Conservation (phyloP, 2,888 invertebrate genomes). For the Andrena praecox region DNA sequence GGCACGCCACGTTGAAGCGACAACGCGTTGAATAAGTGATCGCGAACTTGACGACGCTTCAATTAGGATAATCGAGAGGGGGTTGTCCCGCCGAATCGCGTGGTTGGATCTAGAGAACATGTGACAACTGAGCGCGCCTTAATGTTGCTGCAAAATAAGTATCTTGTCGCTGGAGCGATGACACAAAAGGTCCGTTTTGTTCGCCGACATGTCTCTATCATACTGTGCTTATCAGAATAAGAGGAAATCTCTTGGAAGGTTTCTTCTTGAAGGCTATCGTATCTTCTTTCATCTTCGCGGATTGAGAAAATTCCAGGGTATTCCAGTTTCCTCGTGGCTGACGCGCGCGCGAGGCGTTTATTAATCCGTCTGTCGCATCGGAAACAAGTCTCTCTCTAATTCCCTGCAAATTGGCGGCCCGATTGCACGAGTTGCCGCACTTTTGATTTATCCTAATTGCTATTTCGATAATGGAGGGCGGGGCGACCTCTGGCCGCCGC, state of each 20-base stretch:
- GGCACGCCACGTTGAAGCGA: slow-evolving; percentile 39
- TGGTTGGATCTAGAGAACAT: not conserved
- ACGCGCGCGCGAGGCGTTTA: slow-evolving; percentile 25
- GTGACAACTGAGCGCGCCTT: not conserved
- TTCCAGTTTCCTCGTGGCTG: not conserved
- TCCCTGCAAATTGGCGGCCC: slow-evolving; percentile 73
- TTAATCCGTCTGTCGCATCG: slow-evolving; percentile 38
- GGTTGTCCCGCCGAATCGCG: not conserved
- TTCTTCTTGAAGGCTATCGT: not conserved
- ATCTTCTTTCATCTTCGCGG: not conserved
- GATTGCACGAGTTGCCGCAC: slow-evolving; percentile 77
- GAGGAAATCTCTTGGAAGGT: not conserved
- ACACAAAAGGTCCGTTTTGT: not conserved
- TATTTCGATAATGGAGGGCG: slow-evolving; percentile 83
- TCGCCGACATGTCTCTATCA: too few relatives aligned
- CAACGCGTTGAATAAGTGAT: slow-evolving; percentile 21
- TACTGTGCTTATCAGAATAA: too few relatives aligned
- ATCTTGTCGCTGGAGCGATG: not conserved
- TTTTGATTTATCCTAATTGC: slow-evolving; percentile 85
- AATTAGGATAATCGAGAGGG: not conserved
- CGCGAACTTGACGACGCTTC: slow-evolving; percentile 1
- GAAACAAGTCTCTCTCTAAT: slow-evolving; percentile 49
- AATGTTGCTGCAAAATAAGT: not conserved
- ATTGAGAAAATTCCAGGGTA: not conserved
- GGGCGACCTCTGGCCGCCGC: slow-evolving; percentile 64